A percentile compares a stretch with the other conserved stretches of the same genome.
These are phyloP conservation scores for Machimus rusticus DNA, from an alignment of 2,888 invertebrate species.

Conservation along the genomic window DNA sequence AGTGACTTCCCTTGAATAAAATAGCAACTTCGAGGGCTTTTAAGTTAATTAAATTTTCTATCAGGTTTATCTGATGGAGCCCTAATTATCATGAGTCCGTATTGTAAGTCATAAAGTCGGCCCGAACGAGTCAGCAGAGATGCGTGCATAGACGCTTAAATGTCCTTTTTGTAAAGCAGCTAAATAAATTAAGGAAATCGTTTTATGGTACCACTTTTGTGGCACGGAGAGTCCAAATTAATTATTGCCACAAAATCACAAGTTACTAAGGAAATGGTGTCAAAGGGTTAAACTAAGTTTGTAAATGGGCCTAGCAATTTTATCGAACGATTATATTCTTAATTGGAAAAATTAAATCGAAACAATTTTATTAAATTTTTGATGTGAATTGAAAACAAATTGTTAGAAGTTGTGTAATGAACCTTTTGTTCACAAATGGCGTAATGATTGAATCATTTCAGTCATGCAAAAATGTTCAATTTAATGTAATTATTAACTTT, in stretches of 20 bases:
- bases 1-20: background rate
- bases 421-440: no score
- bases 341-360: background rate
- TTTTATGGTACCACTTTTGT: background rate
- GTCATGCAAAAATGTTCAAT: no score
- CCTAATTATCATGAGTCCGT: background rate
- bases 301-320: background rate
- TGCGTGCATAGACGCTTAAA: background rate
- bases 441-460: no score
- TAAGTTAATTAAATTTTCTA: background rate
- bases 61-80: background rate
- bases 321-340: background rate
- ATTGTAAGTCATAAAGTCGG: background rate
- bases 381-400: no score
- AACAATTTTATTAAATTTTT: no score
- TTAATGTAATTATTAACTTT: no score
- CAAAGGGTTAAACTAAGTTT: background rate
- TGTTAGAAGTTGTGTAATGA: no score
- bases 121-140: background rate
- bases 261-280: background rate
- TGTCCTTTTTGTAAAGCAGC: background rate
- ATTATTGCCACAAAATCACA: background rate
- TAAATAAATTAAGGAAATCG: background rate
- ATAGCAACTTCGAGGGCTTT: background rate
- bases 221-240: background rate